Evolutionary conservation across 2,797 vertebrate species (phyloP), one percentile per base, ranked within the genome.

Genomic region (Poeciliopsis turneri): DNA sequence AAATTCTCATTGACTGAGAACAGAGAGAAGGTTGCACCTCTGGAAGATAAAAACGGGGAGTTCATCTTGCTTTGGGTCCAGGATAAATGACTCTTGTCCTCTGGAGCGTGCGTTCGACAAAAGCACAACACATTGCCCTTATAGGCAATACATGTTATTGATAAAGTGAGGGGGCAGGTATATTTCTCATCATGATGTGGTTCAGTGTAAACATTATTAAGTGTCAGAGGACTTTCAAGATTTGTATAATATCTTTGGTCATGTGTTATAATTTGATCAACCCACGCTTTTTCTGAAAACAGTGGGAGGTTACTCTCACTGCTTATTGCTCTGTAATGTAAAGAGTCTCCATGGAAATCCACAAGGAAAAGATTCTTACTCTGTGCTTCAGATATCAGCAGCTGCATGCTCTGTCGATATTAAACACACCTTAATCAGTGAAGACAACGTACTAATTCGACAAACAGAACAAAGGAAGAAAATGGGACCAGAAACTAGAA

Each of bases 1-100:
- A 93, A 93, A 94, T 91, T 79, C 71, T 45, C 87, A 94, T 91
- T 92, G 93, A 94, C 89, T 86, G 84, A 87, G 84, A 91, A 81
- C 84, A 83, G 74, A 59, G 86, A 92, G 78, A 82, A 86, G 77
- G 80, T 84, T 85, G 88, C 82, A 77, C 83, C 82, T 82, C 25
- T 78, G 76, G 47, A 78, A 89, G 77, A 87, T 43, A 76, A 79
- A 88, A 86, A 57, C 10, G 0, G 53, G 78, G 81, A 69, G 77
- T 79, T 82, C 57, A 2, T 28, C 51, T 76, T 72, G 85, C 81
- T 79, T 84, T 46, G 0, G 46, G 69, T 0, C 36, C 49, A 74
- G 74, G 78, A 92, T 93, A 70, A 93, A 94, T 85, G 82, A 91
- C 82, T 77, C 74, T 18, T 0, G 69, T 81, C 86, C 86, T 78